Base-by-base conservation (phyloP, 2,797 vertebrate genomes). In the Scleropages formosus region DNA sequence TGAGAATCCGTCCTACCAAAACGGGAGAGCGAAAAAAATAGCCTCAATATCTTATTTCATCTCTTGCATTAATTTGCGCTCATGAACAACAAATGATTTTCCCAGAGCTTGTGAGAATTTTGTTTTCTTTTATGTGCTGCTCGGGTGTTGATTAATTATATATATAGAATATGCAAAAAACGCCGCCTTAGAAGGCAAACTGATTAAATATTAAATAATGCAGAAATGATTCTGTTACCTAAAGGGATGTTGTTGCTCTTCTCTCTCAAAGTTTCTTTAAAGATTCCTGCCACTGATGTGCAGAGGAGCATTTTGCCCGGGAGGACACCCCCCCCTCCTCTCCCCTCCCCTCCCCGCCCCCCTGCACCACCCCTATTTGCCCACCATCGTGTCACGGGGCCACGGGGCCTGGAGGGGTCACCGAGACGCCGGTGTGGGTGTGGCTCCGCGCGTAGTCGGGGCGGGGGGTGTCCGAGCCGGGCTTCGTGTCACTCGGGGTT, bases 201-300 rank as follows among this genome's bases (percentile, higher is more conserved):
- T 92, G 90, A 92, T 93, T 91, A 93, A 93, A 93, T 91, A 91
- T 92, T 90, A 91, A 93, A 92, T 90, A 91, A 92, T 90, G 90
- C 91, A 91, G 89, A 92, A 92, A 91, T 87, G 88, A 84, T 87
- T 91, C 88, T 88, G 88, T 92, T 91, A 92, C 92, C 91, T 93
- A 90, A 91, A 93, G 92, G 91, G 88, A 90, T 92, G 87, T 87
- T 88, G 79, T 86, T 79, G 69, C 22, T 77, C 59, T 68, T 67
- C 12, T 75, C 56, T 24, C 76, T 76, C 79, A 83, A 85, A 84
- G 87, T 87, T 89, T 86, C 87, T 92, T 92, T 90, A 88, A 90
- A 91, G 91, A 81, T 80, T 27, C 53, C 58, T 22, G n/a, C 16
- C 68, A 83, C 83, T 87, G 83, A 86, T 92, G 88, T 62, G 80